Evolutionary conservation across 2,888 invertebrate genomes (phyloP).

Genomic region (Aquatica leii): DNA sequence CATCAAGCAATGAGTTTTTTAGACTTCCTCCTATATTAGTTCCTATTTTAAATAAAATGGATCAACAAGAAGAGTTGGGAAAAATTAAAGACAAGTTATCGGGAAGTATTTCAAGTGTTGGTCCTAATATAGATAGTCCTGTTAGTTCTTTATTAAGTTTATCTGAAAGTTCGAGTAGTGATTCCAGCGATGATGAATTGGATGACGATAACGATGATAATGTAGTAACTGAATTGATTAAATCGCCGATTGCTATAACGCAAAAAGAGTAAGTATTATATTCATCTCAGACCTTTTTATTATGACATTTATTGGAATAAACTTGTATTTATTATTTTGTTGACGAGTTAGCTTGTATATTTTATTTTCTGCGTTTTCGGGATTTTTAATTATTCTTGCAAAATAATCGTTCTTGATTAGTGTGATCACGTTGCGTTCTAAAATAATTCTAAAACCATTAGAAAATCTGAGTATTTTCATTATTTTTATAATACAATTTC

Average conservation of each 20-base stretch:
- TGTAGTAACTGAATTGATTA: conserved; percentile 10
- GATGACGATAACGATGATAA: conserved; percentile 24
- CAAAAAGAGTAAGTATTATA: conserved; percentile 16
- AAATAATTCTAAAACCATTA: too few relatives aligned
- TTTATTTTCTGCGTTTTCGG: too few relatives aligned
- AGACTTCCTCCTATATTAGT: conserved; percentile 76
- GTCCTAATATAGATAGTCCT: conserved; percentile 73
- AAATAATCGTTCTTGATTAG: too few relatives aligned
- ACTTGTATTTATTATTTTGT: too few relatives aligned
- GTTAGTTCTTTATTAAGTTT: conserved; percentile 57
- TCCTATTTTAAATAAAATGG: conserved; percentile 73
- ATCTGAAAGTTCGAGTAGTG: conserved; percentile 27
- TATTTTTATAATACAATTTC: too few relatives aligned
- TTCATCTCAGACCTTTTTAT: too few relatives aligned
- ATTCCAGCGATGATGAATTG: conserved; percentile 52
- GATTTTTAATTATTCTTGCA: too few relatives aligned
- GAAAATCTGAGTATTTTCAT: too few relatives aligned
- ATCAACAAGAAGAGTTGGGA: conserved; percentile 52
- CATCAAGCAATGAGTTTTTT: conserved; percentile 65
- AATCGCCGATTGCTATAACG: too few relatives aligned
- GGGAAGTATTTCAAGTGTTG: conserved; percentile 75
- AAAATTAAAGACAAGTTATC: conserved; percentile 53
- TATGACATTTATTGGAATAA: too few relatives aligned
- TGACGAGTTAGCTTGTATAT: too few relatives aligned
- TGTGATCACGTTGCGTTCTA: too few relatives aligned